Percentiles rank a stretch among this genome's conserved stretches.
phyloP scores from a whole-genome alignment of 2,888 invertebrate genomes.

The Galeopsomyia nigrocyanea region DNA sequence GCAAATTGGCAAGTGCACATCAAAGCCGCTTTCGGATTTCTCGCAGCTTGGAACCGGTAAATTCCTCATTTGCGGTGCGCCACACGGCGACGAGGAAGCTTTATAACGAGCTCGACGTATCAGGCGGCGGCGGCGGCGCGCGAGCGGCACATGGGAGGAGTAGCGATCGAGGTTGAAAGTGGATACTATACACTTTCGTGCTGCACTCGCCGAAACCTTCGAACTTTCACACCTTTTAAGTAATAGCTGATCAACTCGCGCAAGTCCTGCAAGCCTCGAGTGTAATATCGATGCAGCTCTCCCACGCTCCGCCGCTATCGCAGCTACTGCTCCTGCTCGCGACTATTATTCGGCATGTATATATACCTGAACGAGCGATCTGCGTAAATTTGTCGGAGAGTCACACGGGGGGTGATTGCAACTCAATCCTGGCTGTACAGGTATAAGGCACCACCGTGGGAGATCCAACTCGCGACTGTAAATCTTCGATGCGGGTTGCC shows the following conservation, averaged over 20 bases:
- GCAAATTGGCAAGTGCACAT: background rate
- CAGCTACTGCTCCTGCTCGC: constrained; percentile 17
- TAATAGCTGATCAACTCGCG: too few species aligned
- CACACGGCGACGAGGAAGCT: constrained; percentile 13
- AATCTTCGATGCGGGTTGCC: constrained; percentile 14
- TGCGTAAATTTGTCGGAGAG: constrained; percentile 28
- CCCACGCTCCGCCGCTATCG: constrained; percentile 33
- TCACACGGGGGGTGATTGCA: constrained; percentile 9
- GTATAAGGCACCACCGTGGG: background rate
- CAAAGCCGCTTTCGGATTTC: constrained; percentile 37
- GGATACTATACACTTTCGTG: background rate
- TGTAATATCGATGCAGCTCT: background rate
- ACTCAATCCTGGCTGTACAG: background rate
- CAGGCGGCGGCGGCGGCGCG: too few species aligned
- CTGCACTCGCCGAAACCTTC: constrained; percentile 38
- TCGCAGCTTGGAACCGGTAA: constrained; percentile 44
- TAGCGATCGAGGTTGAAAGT: too few species aligned
- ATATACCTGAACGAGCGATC: background rate
- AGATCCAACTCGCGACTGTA: constrained; percentile 18
- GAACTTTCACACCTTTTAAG: constrained; percentile 49
- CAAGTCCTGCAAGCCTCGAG: constrained; percentile 50
- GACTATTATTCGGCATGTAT: too few species aligned
- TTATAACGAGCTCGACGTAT: background rate
- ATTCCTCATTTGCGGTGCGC: constrained; percentile 14
- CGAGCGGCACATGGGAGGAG: too few species aligned